A percentile compares a stretch with the other conserved stretches of the same genome.
Conservation (phyloP, 2,888 invertebrate genomes). For the Mesopsocus fuscifrons region DNA sequence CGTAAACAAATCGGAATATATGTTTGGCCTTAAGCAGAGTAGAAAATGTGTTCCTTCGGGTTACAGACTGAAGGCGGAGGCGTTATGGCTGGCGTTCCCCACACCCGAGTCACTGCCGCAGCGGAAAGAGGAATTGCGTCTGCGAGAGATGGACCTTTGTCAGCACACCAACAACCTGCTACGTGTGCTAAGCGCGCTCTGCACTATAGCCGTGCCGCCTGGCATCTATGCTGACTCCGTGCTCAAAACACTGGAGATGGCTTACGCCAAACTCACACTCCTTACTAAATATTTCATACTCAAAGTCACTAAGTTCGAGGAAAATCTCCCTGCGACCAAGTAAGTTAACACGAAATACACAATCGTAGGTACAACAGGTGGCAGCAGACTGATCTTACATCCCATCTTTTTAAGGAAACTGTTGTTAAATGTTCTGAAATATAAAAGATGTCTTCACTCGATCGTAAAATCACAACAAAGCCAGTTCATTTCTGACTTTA, state of each 20-base stretch:
- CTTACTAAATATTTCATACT: conserved; percentile 37
- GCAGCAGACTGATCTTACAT: too few species aligned
- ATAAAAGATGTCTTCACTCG: too few species aligned
- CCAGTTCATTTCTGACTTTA: too few species aligned
- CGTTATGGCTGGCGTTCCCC: conserved; percentile 21
- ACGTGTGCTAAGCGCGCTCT: conserved; percentile 30
- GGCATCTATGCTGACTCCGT: conserved; percentile 33
- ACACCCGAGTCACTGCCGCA: conserved; percentile 19
- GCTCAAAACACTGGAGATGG: conserved; percentile 32
- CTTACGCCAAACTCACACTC: conserved; percentile 33
- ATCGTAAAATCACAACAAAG: too few species aligned
- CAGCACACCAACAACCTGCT: conserved; percentile 35
- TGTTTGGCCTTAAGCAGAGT: too few species aligned
- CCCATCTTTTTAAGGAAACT: too few species aligned
- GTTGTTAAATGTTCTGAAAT: too few species aligned
- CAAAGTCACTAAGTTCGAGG: conserved; percentile 28
- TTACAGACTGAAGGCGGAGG: conserved; percentile 26
- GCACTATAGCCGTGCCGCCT: conserved; percentile 31
- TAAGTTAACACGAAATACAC: too few species aligned
- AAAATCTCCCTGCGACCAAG: conserved; percentile 32
- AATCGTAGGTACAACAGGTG: too few species aligned
- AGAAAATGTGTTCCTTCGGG: too few species aligned
- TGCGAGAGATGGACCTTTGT: conserved; percentile 34
- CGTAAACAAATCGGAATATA: too few species aligned
- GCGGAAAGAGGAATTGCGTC: conserved; percentile 27